Evolutionary conservation across 2,888 invertebrate species (phyloP).

Genomic region (Biston stratarius): DNA sequence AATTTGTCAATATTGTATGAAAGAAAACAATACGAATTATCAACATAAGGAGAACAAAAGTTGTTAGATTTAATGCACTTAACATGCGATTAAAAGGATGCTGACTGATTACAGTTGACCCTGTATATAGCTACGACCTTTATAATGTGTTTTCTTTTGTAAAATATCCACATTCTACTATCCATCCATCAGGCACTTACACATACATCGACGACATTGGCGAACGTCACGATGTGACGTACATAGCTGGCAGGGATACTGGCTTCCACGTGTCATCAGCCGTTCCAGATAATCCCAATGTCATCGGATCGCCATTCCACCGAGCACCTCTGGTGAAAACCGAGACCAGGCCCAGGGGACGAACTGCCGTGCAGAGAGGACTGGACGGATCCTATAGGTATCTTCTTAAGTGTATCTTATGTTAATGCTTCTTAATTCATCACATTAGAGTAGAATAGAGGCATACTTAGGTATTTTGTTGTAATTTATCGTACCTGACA

Average conservation of each 20-base stretch:
- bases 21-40: too few species aligned
- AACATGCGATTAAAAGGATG: too few species aligned
- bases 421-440: too few species aligned
- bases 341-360: slow-evolving; percentile 88
- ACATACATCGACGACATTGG: slow-evolving; percentile 92
- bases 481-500: too few species aligned
- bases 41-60: too few species aligned
- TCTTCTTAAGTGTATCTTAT: neutral
- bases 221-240: slow-evolving; percentile 91
- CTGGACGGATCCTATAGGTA: slow-evolving; percentile 91
- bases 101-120: too few species aligned
- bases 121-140: too few species aligned
- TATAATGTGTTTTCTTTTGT: too few species aligned
- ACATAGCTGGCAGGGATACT: slow-evolving; percentile 91
- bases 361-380: slow-evolving; percentile 90
- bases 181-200: slow-evolving; percentile 84
- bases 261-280: slow-evolving; percentile 92
- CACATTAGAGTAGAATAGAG: neutral
- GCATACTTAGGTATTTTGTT: too few species aligned
- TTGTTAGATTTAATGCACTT: too few species aligned
- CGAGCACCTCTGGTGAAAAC: slow-evolving; percentile 88
- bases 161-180: too few species aligned
- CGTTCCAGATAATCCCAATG: slow-evolving; percentile 89
- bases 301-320: slow-evolving; percentile 88
- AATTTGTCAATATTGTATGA: too few species aligned